Conservation (phyloP, 2,113 vertebrate species). For the Micromys minutus region DNA sequence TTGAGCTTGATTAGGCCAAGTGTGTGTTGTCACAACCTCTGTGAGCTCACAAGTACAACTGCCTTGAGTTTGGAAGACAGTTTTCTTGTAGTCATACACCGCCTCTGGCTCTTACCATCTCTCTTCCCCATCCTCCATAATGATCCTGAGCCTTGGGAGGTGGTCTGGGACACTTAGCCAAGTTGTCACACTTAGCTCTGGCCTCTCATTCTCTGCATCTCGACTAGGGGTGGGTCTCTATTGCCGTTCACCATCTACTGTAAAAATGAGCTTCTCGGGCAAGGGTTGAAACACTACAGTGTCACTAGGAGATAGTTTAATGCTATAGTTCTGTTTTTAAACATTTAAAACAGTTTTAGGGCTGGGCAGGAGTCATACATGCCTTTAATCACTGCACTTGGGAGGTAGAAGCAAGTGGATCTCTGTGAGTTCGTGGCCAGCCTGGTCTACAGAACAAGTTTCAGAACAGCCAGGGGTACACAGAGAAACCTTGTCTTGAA, state of each 20-base stretch:
- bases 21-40: neutral
- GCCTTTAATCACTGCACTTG: neutral
- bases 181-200: neutral
- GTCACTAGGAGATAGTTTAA: neutral
- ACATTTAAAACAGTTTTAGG: neutral
- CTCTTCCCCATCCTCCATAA: neutral
- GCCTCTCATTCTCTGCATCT: neutral
- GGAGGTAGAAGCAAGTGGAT: neutral
- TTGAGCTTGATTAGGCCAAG: neutral
- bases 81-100: neutral
- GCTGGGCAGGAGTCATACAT: no score
- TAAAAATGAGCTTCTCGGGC: neutral
- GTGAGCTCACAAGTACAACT: neutral
- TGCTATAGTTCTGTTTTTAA: neutral
- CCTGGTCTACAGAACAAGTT: neutral
- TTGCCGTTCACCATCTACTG: neutral
- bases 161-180: neutral
- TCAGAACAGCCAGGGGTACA: neutral
- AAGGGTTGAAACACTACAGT: neutral
- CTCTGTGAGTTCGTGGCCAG: neutral
- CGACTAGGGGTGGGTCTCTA: neutral
- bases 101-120: neutral
- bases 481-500: neutral
- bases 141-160: neutral
- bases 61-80: neutral